phyloP scores from a whole-genome alignment of 2,113 vertebrate genomes.

The Lota lota region DNA sequence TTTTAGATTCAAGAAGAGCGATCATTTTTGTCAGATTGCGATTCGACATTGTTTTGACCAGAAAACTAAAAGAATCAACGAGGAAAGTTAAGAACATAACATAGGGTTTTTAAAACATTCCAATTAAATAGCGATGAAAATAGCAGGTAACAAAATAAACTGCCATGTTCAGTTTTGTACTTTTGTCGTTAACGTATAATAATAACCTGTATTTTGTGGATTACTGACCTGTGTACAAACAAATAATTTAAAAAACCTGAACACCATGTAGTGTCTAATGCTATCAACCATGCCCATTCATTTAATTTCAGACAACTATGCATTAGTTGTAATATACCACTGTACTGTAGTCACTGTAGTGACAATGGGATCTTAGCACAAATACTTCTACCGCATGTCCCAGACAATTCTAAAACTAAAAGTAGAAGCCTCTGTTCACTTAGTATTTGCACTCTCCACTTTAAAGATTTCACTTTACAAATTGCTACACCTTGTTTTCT shows the following conservation, averaged over 20 bases:
- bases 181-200: background rate
- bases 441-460: constrained; percentile 72
- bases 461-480: constrained; percentile 51
- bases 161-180: constrained; percentile 8
- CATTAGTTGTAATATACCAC: too few species aligned
- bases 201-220: background rate
- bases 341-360: constrained; percentile 32
- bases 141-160: background rate
- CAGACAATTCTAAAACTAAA: constrained; percentile 26
- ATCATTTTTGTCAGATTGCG: background rate
- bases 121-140: background rate
- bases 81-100: too few species aligned
- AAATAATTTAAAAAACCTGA: background rate
- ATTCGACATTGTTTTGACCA: background rate
- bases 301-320: too few species aligned
- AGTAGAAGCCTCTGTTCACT: constrained; percentile 39
- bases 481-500: background rate
- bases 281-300: too few species aligned
- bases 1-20: constrained; percentile 10
- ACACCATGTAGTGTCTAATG: background rate
- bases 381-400: constrained; percentile 16
- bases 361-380: constrained; percentile 15
- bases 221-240: background rate
- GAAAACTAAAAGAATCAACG: too few species aligned
- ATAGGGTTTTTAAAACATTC: background rate